phyloP scores from a whole-genome alignment of 2,113 vertebrate species.

The Microcebus griseorufus region DNA sequence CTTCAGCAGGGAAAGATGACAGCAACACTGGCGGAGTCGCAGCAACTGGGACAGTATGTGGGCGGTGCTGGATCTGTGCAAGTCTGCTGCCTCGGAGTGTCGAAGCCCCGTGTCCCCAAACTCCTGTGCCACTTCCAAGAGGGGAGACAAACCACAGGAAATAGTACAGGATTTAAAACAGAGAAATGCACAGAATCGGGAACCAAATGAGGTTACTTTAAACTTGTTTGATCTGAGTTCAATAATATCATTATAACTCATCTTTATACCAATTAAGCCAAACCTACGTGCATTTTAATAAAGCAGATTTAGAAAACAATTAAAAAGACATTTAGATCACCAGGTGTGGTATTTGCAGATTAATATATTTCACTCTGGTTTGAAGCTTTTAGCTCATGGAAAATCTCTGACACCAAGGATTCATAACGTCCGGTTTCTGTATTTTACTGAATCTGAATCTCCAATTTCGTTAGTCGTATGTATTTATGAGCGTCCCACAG shows the following conservation, averaged over 20 bases:
- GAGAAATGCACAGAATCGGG: accelerated
- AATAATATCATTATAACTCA: background rate
- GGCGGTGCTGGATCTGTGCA: slow-evolving; percentile 86
- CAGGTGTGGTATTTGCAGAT: background rate
- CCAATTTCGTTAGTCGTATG: background rate
- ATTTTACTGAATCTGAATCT: background rate
- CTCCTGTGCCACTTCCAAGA: slow-evolving; percentile 87
- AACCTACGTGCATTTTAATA: background rate
- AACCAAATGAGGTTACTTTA: background rate
- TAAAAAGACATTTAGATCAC: background rate
- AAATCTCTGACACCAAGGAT: background rate
- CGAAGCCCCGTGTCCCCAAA: slow-evolving; percentile 85
- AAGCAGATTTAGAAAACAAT: background rate
- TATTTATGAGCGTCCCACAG: no score
- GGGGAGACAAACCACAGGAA: slow-evolving; percentile 42
- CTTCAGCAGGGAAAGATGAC: slow-evolving; percentile 94
- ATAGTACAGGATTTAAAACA: background rate
- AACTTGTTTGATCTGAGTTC: background rate
- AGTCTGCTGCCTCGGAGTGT: background rate
- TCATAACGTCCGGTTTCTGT: background rate
- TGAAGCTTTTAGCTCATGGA: background rate
- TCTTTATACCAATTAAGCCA: background rate
- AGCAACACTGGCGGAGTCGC: slow-evolving; percentile 96
- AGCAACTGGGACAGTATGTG: slow-evolving; percentile 95
- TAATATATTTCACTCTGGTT: background rate